Conservation (phyloP, 2,113 vertebrate genomes). For the Fregata magnificens region DNA sequence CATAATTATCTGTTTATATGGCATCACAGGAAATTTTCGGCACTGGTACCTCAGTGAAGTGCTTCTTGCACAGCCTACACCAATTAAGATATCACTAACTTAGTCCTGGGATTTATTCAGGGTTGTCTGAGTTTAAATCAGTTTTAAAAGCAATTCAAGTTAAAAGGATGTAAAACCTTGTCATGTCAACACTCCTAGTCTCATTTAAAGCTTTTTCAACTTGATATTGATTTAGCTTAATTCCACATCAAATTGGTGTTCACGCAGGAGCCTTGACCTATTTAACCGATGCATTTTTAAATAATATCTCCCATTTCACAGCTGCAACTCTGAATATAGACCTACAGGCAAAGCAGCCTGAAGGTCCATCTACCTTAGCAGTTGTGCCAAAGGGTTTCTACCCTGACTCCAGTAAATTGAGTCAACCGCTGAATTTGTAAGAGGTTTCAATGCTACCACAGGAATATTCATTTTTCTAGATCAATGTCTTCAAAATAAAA, state of each 20-base stretch:
- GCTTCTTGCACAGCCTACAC: neutral
- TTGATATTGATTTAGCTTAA: neutral
- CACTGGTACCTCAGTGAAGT: neutral
- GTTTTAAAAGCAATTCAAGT: neutral
- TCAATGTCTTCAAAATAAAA: neutral
- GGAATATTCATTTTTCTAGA: constrained; percentile 25
- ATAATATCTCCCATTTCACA: neutral
- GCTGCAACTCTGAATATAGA: neutral
- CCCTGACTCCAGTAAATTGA: neutral
- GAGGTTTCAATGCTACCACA: neutral
- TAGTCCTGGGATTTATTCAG: neutral
- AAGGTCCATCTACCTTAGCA: neutral
- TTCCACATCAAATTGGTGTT: neutral
- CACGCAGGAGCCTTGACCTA: neutral
- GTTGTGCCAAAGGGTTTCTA: neutral
- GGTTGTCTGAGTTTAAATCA: neutral
- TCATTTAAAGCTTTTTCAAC: neutral
- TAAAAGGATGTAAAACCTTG: neutral
- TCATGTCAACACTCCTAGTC: neutral
- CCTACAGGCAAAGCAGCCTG: neutral
- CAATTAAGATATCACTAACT: neutral
- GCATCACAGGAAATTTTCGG: neutral
- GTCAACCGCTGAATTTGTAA: neutral
- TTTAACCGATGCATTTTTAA: neutral
- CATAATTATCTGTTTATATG: neutral